These are phyloP conservation scores for Odocoileus virginianus DNA, from an alignment of 2,113 vertebrate genomes.

Conservation along the genomic window DNA sequence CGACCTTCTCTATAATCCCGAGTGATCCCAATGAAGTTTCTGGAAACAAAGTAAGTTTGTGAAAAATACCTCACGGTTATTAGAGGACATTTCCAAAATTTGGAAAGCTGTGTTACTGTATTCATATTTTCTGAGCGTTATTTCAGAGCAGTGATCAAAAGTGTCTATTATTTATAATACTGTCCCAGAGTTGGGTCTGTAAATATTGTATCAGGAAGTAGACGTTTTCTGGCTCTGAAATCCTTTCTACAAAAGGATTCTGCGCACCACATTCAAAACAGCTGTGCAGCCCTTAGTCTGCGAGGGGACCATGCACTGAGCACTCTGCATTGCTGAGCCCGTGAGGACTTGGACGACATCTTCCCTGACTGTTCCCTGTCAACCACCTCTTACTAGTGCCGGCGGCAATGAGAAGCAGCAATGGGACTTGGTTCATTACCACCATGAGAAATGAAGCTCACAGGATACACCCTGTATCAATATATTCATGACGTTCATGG, in stretches of 20 bases:
- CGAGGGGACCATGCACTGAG: no score
- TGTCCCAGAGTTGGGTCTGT: neutral
- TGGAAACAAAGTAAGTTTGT: neutral
- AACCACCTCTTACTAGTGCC: neutral
- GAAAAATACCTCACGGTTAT: neutral
- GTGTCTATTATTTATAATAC: neutral
- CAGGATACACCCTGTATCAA: neutral
- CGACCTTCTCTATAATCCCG: neutral
- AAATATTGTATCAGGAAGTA: neutral
- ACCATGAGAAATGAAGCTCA: neutral
- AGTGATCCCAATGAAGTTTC: neutral
- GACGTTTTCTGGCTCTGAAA: neutral
- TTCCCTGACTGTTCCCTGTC: neutral
- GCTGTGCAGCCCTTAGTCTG: neutral
- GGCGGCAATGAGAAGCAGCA: neutral
- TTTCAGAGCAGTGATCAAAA: neutral
- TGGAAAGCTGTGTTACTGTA: neutral
- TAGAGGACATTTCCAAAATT: neutral
- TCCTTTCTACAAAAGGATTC: neutral
- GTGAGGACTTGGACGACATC: neutral
- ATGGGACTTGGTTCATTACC: neutral
- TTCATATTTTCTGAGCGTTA: neutral
- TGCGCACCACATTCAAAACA: neutral
- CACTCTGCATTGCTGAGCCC: neutral
- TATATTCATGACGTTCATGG: neutral